Percentiles rank a stretch among this genome's conserved stretches.
phyloP scores from a whole-genome alignment of 2,888 invertebrate species.

The Rotaria macrura region DNA sequence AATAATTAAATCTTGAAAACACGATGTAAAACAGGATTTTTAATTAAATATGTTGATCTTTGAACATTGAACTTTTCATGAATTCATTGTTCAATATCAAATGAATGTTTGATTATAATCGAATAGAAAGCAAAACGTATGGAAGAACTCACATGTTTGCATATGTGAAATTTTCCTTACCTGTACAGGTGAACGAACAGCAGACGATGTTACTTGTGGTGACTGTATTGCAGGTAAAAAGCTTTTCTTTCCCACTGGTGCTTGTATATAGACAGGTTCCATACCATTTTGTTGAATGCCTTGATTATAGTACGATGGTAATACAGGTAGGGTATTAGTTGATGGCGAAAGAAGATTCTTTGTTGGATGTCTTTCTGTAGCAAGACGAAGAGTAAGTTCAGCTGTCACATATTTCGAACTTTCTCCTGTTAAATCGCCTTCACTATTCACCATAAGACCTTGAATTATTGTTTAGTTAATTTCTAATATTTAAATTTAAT shows the following conservation, averaged over 20 bases:
- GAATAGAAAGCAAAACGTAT: too few relatives aligned
- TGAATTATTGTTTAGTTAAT: too few relatives aligned
- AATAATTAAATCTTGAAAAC: too few relatives aligned
- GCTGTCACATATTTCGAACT: constrained; percentile 23
- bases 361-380: constrained; percentile 21
- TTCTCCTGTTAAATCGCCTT: constrained; percentile 15
- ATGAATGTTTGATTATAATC: too few relatives aligned
- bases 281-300: not conserved
- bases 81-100: too few relatives aligned
- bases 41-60: too few relatives aligned
- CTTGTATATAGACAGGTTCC: not conserved
- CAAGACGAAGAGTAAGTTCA: constrained; percentile 13
- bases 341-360: not conserved
- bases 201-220: not conserved
- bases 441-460: constrained; percentile 22
- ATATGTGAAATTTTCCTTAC: too few relatives aligned
- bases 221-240: not conserved
- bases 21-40: too few relatives aligned
- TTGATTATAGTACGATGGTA: not conserved
- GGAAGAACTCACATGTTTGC: too few relatives aligned
- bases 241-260: not conserved
- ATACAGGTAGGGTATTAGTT: not conserved
- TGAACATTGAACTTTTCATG: too few relatives aligned
- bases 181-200: not conserved
- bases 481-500: too few relatives aligned